These are phyloP conservation scores for Amphipyra tragopoginis DNA, from an alignment of 2,888 invertebrate species.

Conservation along the genomic window DNA sequence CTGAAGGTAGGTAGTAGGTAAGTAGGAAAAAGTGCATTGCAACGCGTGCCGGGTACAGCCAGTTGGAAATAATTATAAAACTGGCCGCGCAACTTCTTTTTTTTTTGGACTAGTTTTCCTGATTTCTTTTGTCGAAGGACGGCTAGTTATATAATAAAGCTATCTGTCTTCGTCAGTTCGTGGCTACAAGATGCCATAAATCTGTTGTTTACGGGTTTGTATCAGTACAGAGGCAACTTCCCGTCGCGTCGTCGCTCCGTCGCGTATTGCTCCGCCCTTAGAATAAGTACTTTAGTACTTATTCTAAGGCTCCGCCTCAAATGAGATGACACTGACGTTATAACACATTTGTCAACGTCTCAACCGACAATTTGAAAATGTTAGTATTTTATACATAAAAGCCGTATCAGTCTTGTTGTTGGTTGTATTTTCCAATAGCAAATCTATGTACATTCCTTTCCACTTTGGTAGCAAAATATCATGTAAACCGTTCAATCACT, in stretches of 20 bases:
- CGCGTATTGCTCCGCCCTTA: constrained; percentile 32
- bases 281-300: no score
- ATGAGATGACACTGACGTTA: constrained; percentile 43
- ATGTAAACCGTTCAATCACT: constrained; percentile 71
- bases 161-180: constrained; percentile 63
- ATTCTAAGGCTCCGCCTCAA: no score
- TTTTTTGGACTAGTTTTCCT: no score
- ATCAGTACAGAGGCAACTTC: constrained; percentile 47
- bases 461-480: constrained; percentile 63
- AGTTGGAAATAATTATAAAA: no score
- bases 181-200: constrained; percentile 55
- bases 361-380: constrained; percentile 34
- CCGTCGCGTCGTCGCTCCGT: constrained; percentile 32
- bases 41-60: no score
- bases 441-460: constrained; percentile 40
- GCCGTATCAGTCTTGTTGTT: constrained; percentile 30
- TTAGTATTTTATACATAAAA: constrained; percentile 36
- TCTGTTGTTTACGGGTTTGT: constrained; percentile 60
- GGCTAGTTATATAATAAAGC: constrained; percentile 46
- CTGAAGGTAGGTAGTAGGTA: no score
- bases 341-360: constrained; percentile 55
- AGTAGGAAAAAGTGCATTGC: no score
- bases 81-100: no score
- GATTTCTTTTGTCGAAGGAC: constrained; percentile 22
- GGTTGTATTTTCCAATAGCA: constrained; percentile 45